Percentiles rank a stretch among this genome's conserved stretches.
Evolutionary conservation across 2,113 vertebrate species (phyloP).

Genomic region (Phalacrocorax pelagicus): DNA sequence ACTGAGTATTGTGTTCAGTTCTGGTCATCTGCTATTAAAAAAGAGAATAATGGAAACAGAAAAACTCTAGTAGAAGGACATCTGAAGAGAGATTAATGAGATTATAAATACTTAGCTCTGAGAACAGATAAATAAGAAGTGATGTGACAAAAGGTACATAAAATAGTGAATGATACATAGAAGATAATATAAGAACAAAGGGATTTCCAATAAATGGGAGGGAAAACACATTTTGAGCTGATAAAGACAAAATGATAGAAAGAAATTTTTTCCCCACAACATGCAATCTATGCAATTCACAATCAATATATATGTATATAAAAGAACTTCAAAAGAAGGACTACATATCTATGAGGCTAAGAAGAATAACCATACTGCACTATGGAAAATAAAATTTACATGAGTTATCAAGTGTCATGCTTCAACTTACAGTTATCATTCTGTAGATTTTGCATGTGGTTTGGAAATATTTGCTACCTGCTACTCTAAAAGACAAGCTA

Average conservation of each 20-base stretch:
- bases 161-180: neutral
- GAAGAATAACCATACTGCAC: neutral
- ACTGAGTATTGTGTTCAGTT: neutral
- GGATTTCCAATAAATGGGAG: neutral
- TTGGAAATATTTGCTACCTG: neutral
- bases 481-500: neutral
- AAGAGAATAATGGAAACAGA: neutral
- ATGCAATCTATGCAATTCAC: neutral
- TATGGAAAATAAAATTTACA: neutral
- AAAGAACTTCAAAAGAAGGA: neutral
- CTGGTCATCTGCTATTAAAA: neutral
- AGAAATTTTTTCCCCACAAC: neutral
- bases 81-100: neutral
- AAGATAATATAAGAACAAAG: neutral
- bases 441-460: neutral
- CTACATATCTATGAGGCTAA: neutral
- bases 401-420: neutral
- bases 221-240: neutral
- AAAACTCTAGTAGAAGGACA: neutral
- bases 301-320: neutral
- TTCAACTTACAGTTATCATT: neutral
- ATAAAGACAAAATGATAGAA: neutral
- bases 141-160: neutral
- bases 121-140: neutral
- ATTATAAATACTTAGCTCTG: neutral